Conservation (phyloP, 2,797 vertebrate genomes). For the Mastacembelus armatus region DNA sequence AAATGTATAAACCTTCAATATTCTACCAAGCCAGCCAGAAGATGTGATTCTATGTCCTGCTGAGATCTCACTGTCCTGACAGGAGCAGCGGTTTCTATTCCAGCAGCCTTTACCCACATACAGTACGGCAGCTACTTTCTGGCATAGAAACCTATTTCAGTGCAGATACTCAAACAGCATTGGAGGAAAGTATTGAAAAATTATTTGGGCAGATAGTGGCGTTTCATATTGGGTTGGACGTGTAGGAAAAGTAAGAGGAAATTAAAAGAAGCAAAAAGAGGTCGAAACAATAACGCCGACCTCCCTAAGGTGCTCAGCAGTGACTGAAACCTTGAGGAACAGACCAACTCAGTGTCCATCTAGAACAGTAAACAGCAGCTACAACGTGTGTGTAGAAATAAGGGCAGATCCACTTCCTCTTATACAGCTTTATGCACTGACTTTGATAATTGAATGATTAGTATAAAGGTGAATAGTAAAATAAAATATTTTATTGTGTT, state of each 20-base stretch:
- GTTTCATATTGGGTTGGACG: slow-evolving; percentile 41
- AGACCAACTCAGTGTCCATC: slow-evolving; percentile 1
- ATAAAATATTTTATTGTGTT: not conserved
- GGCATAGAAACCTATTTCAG: slow-evolving; percentile 79
- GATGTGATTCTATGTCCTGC: slow-evolving; percentile 32
- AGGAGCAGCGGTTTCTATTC: slow-evolving; percentile 77
- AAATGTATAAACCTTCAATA: slow-evolving; percentile 20
- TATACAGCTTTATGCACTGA: slow-evolving; percentile 15
- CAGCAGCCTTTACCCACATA: slow-evolving; percentile 80
- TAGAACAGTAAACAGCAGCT: slow-evolving; percentile 15
- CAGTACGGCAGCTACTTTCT: slow-evolving; percentile 74
- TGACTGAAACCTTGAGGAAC: slow-evolving; percentile 23
- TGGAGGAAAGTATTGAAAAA: slow-evolving; percentile 71
- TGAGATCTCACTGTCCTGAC: slow-evolving; percentile 37
- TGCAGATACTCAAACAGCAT: slow-evolving; percentile 74
- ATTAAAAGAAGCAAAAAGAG: slow-evolving; percentile 10
- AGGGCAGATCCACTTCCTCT: slow-evolving; percentile 1
- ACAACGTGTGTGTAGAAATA: slow-evolving; percentile 1
- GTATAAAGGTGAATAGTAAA: slow-evolving; percentile 14
- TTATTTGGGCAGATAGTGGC: slow-evolving; percentile 73
- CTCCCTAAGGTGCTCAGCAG: slow-evolving; percentile 6
- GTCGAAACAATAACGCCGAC: not conserved
- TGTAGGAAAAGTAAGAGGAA: slow-evolving; percentile 1
- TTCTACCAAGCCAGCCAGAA: slow-evolving; percentile 14
- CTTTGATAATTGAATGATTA: slow-evolving; percentile 12